Conservation (phyloP, 1,140 invertebrate genomes). For the Drosophila murphyi region DNA sequence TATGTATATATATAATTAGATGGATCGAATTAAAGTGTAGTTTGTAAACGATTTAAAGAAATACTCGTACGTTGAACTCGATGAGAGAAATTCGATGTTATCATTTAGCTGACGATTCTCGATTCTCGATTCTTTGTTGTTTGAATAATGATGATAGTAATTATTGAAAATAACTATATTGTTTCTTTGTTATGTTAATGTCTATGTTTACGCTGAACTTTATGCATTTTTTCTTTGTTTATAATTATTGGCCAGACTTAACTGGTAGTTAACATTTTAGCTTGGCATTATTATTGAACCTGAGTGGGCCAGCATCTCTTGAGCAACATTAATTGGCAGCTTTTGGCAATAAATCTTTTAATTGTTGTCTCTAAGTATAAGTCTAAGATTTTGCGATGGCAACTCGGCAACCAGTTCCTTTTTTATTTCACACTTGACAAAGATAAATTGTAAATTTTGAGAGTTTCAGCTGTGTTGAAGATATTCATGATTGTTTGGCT, state of each 20-base stretch:
- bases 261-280: background rate
- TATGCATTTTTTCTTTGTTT: slow-evolving; percentile 7
- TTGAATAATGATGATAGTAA: background rate
- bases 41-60: background rate
- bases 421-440: background rate
- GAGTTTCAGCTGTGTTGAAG: background rate
- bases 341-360: background rate
- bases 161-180: background rate
- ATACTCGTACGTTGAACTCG: slow-evolving; percentile 1
- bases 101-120: background rate
- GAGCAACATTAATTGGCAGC: background rate
- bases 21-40: slow-evolving; percentile 10
- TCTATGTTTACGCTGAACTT: background rate
- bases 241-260: background rate
- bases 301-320: background rate
- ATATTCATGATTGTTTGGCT: background rate
- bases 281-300: background rate
- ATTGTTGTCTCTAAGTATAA: background rate
- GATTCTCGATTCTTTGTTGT: too few species aligned
- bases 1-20: background rate
- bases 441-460: background rate
- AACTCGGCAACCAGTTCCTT: background rate
- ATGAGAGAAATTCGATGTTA: background rate
- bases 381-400: background rate
- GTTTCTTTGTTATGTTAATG: background rate